Evolutionary conservation across 1,140 invertebrate species (phyloP), one percentile per base, ranked within the genome.

Genomic region (Procambarus virginalis): DNA sequence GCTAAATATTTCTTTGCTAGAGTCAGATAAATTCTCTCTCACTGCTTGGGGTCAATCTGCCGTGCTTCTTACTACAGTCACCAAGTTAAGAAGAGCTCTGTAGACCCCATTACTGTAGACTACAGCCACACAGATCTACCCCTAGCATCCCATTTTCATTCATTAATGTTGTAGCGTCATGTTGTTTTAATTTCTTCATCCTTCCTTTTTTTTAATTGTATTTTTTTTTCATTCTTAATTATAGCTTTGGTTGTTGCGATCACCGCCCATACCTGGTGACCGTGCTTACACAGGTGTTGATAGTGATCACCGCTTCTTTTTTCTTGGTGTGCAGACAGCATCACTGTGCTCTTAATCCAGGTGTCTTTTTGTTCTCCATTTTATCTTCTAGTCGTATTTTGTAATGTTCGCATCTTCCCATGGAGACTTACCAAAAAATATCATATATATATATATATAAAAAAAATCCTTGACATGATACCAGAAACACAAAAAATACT

Each of bases 341-440:
- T 76, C 70, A 75, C 49, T 49, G 17, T 78, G 14, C 55, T 86
- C 22, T 76, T 20, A 58, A 60, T 77, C 60, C 46, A 55, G 34
- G n/a, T 84, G 60, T 73, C 22, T n/a, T 49, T 84, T 55, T 14
- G 73, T 58, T 84, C 4, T 78, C 73, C 20, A 49, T 51, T 51
- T 55, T 78, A 51, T 48, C 34, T 86, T 86, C 46, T 86, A 70
- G n/a, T 70, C 68, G 45, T 84, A 17, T 64, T 86, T 86, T 86
- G 70, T 78, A 86, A 60, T 76, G 17, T 75, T 85, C 55, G 84
- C 51, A 86, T 86, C 75, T 86, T 86, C 55, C 68, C 84, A 34
- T 86, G 84, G 68, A 81, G 45, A 87, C 73, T 70, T 78, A 60
- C 48, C 77, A 80, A 79, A 87, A 86, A 64, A 17, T 45, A 84